Evolutionary conservation across 2,797 vertebrate species (phyloP).

Genomic region (Microchirus variegatus): DNA sequence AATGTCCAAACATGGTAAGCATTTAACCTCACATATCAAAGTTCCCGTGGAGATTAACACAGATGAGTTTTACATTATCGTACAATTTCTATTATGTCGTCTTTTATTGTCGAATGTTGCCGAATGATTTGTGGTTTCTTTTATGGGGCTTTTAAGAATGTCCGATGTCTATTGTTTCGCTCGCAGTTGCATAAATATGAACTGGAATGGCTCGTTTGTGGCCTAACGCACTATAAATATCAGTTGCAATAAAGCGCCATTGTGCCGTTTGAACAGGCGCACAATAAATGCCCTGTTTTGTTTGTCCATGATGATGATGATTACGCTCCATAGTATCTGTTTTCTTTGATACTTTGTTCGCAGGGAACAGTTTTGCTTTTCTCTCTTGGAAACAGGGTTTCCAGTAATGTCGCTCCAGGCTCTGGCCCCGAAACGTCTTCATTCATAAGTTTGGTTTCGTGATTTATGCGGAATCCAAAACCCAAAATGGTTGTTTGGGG

Average conservation of each 20-base stretch:
- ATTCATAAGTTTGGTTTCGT: conserved; percentile 52
- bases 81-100: background rate
- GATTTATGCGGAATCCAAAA: conserved; percentile 41
- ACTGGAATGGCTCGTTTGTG: background rate
- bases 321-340: conserved; percentile 7
- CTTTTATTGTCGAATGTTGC: background rate
- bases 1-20: conserved; percentile 70
- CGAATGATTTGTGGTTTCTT: background rate
- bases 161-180: background rate
- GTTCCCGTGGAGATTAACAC: conserved; percentile 14
- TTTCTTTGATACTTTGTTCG: conserved; percentile 24
- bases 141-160: background rate
- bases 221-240: background rate
- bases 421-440: conserved; percentile 44
- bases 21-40: conserved; percentile 36
- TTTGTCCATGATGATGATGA: conserved; percentile 7
- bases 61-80: background rate
- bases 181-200: background rate
- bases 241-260: background rate
- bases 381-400: conserved; percentile 31
- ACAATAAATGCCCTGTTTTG: background rate
- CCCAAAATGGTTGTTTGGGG: conserved; percentile 42
- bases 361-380: conserved; percentile 7
- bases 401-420: conserved; percentile 8
- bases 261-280: background rate